A percentile compares a stretch with the other conserved stretches of the same genome.
Conservation (phyloP, 2,797 vertebrate species). For the Acrocephalus scirpaceus region DNA sequence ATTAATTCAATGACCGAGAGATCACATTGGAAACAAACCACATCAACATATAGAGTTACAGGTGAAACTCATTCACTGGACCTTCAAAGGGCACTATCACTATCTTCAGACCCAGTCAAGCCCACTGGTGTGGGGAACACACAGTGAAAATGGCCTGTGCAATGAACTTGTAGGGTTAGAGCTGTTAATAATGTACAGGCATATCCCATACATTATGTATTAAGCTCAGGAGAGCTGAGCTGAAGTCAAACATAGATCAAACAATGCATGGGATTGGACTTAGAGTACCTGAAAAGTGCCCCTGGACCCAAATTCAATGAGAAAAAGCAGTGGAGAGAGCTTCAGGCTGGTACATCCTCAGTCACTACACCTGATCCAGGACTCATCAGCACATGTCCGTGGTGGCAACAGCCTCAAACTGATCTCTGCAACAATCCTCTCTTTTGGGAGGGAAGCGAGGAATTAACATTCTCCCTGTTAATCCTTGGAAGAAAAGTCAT, state of each 20-base stretch:
- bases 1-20: not conserved
- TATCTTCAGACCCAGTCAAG: not conserved
- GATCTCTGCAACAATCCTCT: not conserved
- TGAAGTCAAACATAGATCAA: slow-evolving; percentile 16
- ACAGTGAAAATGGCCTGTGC: not conserved
- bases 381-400: rapidly evolving
- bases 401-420: not conserved
- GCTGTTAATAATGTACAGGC: not conserved
- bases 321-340: not conserved
- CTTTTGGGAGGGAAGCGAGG: not conserved
- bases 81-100: not conserved
- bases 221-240: not conserved
- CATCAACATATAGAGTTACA: not conserved
- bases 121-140: not conserved
- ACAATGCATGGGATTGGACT: not conserved
- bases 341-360: not conserved
- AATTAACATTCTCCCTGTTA: not conserved
- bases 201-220: slow-evolving; percentile 3
- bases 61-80: not conserved
- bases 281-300: not conserved
- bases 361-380: not conserved
- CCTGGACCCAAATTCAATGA: not conserved
- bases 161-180: not conserved
- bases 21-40: not conserved
- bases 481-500: not conserved